phyloP scores from a whole-genome alignment of 2,113 vertebrate species.

The Oreocharis arfaki region DNA sequence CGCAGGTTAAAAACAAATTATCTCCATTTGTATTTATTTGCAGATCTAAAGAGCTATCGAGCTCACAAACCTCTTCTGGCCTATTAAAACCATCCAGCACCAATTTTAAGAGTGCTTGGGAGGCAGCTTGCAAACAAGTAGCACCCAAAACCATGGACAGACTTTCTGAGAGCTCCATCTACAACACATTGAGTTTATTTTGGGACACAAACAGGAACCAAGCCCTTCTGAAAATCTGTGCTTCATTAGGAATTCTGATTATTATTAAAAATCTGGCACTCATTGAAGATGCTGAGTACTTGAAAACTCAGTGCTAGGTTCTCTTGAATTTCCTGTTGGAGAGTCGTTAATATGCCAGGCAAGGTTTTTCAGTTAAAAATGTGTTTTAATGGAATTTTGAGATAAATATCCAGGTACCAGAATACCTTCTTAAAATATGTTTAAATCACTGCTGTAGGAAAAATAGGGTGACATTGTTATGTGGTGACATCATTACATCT shows the following conservation, averaged over 20 bases:
- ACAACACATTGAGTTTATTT: neutral
- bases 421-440: neutral
- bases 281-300: slow-evolving; percentile 4
- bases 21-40: slow-evolving; percentile 41
- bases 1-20: slow-evolving; percentile 39
- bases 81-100: slow-evolving; percentile 16
- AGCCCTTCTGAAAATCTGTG: slow-evolving; percentile 4
- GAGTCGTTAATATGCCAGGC: neutral
- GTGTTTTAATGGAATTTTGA: neutral
- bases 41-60: neutral
- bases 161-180: neutral
- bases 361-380: neutral
- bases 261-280: slow-evolving; percentile 3
- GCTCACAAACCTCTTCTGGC: neutral
- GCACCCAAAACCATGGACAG: neutral
- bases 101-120: neutral
- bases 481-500: neutral
- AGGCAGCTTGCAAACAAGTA: slow-evolving; percentile 1
- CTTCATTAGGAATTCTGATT: slow-evolving; percentile 23
- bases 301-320: neutral
- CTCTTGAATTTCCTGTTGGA: neutral
- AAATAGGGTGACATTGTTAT: neutral
- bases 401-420: neutral
- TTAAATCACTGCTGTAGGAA: neutral
- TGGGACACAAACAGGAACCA: neutral